Conservation (phyloP, 1,140 invertebrate genomes). For the Drosophila lacertosa region DNA sequence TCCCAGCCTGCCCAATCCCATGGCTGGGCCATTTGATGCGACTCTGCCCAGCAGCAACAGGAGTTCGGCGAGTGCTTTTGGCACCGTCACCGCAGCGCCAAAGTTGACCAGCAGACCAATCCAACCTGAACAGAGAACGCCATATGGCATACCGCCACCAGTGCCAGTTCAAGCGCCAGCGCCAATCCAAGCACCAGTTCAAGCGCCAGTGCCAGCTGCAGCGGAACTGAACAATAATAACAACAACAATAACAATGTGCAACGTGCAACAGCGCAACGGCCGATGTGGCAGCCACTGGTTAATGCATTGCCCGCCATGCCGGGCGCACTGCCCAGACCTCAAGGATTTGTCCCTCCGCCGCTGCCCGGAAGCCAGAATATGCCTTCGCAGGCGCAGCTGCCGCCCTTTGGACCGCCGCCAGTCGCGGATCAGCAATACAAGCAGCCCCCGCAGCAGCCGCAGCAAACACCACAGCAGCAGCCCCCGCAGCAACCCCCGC, state of each 20-base stretch:
- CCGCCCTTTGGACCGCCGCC: slow-evolving; percentile 21
- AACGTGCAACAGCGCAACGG: slow-evolving; percentile 13
- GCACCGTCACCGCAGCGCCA: slow-evolving; percentile 4
- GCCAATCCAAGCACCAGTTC: neutral
- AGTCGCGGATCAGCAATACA: neutral
- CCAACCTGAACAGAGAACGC: slow-evolving; percentile 12
- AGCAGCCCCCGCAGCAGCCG: slow-evolving; percentile 18
- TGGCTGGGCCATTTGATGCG: slow-evolving; percentile 40
- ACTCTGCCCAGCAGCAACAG: slow-evolving; percentile 23
- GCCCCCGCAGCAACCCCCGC: slow-evolving; percentile 20
- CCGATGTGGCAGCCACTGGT: slow-evolving; percentile 17
- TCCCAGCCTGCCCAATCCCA: slow-evolving; percentile 35
- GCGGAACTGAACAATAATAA: neutral
- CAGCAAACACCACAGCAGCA: slow-evolving; percentile 29
- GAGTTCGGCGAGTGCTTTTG: slow-evolving; percentile 49
- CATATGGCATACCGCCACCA: slow-evolving; percentile 43
- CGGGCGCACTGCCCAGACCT: neutral
- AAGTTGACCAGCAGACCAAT: slow-evolving; percentile 6
- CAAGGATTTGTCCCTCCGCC: slow-evolving; percentile 11
- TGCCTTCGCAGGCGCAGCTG: slow-evolving; percentile 11
- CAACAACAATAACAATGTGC: neutral
- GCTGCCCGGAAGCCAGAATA: slow-evolving; percentile 7
- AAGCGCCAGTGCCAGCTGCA: slow-evolving; percentile 39
- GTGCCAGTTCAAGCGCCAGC: neutral
- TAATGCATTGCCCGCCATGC: neutral